Conservation (phyloP, 2,797 vertebrate genomes). For the Pseudopleuronectes americanus region DNA sequence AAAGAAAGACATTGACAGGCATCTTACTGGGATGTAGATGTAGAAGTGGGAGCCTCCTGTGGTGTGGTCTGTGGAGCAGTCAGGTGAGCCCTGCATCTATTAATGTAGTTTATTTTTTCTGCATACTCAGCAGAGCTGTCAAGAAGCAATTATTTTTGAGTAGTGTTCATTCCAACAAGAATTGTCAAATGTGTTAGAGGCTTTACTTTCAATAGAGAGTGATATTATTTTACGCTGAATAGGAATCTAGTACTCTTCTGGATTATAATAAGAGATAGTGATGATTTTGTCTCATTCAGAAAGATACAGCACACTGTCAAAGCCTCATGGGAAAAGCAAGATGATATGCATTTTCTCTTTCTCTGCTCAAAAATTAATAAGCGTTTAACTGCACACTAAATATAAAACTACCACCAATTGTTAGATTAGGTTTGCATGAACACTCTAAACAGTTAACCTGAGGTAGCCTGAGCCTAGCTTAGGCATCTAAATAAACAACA, state of each 20-base stretch:
- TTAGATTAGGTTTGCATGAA: no score
- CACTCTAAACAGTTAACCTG: no score
- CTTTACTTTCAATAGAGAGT: neutral
- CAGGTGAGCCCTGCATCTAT: conserved; percentile 65
- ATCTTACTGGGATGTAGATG: conserved; percentile 2
- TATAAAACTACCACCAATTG: no score
- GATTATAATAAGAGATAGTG: no score
- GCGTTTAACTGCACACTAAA: no score
- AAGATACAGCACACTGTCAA: no score
- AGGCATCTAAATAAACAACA: no score
- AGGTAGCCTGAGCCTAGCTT: no score
- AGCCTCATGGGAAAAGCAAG: no score
- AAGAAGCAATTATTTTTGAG: conserved; percentile 85
- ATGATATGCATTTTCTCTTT: no score
- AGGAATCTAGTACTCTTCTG: neutral
- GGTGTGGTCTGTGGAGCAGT: conserved; percentile 35
- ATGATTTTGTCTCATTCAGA: no score
- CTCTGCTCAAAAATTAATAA: no score
- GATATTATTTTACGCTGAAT: neutral
- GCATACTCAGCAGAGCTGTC: conserved; percentile 82
- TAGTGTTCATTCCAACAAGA: conserved; percentile 81
- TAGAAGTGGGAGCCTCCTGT: conserved; percentile 15
- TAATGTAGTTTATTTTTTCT: conserved; percentile 81
- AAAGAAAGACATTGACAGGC: conserved; percentile 34
- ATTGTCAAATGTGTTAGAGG: conserved; percentile 71